A percentile compares a stretch with the other conserved stretches of the same genome.
Evolutionary conservation across 2,113 vertebrate species (phyloP).

Genomic region (Pogona vitticeps): DNA sequence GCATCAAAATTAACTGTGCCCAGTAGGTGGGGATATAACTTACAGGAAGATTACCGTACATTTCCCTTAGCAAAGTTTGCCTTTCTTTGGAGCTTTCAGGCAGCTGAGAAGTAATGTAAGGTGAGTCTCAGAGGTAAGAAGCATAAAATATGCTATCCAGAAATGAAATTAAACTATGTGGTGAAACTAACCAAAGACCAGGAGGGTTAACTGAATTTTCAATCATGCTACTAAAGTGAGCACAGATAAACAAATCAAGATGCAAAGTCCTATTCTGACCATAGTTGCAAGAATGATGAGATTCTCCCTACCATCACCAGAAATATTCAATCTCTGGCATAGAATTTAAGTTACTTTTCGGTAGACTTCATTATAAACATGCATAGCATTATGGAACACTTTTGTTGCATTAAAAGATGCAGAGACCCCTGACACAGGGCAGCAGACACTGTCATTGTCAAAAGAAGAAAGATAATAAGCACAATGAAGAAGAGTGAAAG

Average conservation of each 20-base stretch:
- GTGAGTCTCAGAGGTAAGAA: not conserved
- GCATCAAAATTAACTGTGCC: slow-evolving; percentile 47
- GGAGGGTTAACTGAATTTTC: not conserved
- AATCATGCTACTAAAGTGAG: not conserved
- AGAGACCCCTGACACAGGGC: not conserved
- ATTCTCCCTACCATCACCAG: too few species aligned
- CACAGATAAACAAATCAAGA: not conserved
- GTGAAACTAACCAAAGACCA: not conserved
- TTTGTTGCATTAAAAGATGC: not conserved
- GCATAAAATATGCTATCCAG: not conserved
- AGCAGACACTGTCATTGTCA: not conserved
- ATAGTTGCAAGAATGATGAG: not conserved
- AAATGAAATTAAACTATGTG: not conserved
- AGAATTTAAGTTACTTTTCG: not conserved
- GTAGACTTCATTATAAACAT: not conserved
- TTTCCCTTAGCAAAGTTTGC: not conserved
- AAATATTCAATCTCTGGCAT: not conserved
- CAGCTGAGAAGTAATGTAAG: not conserved
- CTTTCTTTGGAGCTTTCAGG: not conserved
- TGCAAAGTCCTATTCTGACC: not conserved
- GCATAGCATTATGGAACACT: not conserved
- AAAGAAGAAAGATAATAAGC: not conserved
- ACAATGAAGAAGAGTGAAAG: not conserved
- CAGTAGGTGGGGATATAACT: slow-evolving; percentile 61
- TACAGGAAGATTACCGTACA: slow-evolving; percentile 10